Base-by-base conservation (phyloP, 1,140 invertebrate genomes). In the Anagrus nilaparvatae region DNA sequence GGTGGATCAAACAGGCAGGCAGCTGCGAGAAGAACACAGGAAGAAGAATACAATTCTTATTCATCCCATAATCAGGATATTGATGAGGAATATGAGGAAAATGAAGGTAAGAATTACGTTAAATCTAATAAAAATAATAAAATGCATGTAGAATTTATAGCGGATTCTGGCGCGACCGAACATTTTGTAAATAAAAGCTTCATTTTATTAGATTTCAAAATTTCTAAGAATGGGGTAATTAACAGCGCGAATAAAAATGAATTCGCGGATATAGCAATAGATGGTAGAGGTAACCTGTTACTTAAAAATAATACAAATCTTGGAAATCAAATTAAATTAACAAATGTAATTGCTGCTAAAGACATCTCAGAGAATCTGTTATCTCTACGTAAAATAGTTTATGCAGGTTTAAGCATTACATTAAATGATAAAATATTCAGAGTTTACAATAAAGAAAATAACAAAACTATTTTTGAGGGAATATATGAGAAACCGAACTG, bases 161-260 rank as follows among this genome's bases (percentile, higher is more conserved):
- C 38, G 9, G 42, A 48, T 36, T 48, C 43, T 17, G 47, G 42
- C 13, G 39, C 47, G 2, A 50, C 40, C 4, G 41, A 44, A 28
- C 40, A 47, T 14, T 47, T 50, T 30, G 39, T 50, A 24, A 47
- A 44, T 42, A 44, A 40, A 30, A 46, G 31, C 14, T 32, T 44
- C 4, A 44, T 47, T 28, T 39, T 50, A 25, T 40, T 10, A 13
- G 29, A 50, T 33, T 47, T 47, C 9, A 42, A 45, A 47, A 33
- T 23, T 23, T 47, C 32, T 3, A 14, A 39, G 18, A 42, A 42
- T 3, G 36, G 31, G 5, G 36, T 43, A 21, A 49, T 46, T 29
- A 49, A 46, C 36, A 49, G 48, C 23, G 45, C 49, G 20, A 47
- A 50, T 16, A 43, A 50, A 35, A 50, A 50, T 35, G 28, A 50